Evolutionary conservation across 2,888 invertebrate species (phyloP).

Genomic region (Coleophora deauratella): DNA sequence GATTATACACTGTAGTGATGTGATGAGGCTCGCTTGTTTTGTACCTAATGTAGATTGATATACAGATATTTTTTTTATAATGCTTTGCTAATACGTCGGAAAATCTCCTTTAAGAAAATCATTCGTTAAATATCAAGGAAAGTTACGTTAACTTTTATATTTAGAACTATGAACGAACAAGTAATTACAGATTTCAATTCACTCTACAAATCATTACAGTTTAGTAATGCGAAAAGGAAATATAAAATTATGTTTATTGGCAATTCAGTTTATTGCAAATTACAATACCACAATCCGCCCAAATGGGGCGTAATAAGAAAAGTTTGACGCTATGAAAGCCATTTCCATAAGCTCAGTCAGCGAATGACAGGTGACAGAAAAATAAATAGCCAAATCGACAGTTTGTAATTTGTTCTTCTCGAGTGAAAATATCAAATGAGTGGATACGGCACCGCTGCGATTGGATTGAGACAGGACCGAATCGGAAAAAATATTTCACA

Average conservation of each 20-base stretch:
- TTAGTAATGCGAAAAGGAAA: conserved; percentile 17
- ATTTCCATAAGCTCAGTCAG: conserved; percentile 50
- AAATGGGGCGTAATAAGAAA: conserved; percentile 55
- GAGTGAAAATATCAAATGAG: conserved; percentile 71
- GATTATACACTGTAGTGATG: too few relatives aligned
- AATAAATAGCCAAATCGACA: conserved; percentile 37
- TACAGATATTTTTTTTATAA: too few relatives aligned
- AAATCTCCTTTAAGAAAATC: too few relatives aligned
- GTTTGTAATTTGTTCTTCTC: conserved; percentile 68
- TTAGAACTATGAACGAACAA: too few relatives aligned
- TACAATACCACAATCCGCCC: conserved; percentile 31
- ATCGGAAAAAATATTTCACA: not conserved
- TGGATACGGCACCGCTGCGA: conserved; percentile 56
- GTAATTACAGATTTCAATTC: too few relatives aligned
- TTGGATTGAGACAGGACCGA: conserved; percentile 28
- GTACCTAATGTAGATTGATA: too few relatives aligned
- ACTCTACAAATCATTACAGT: too few relatives aligned
- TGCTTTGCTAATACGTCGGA: too few relatives aligned
- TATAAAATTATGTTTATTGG: conserved; percentile 37
- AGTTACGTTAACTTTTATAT: too few relatives aligned
- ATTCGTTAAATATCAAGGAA: too few relatives aligned
- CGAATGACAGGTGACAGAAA: conserved; percentile 62
- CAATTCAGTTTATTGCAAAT: conserved; percentile 39
- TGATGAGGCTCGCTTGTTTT: too few relatives aligned
- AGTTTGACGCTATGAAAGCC: conserved; percentile 50